Evolutionary conservation across 2,113 vertebrate genomes (phyloP), one percentile per base, ranked within the genome.

Genomic region (Nanorana parkeri): DNA sequence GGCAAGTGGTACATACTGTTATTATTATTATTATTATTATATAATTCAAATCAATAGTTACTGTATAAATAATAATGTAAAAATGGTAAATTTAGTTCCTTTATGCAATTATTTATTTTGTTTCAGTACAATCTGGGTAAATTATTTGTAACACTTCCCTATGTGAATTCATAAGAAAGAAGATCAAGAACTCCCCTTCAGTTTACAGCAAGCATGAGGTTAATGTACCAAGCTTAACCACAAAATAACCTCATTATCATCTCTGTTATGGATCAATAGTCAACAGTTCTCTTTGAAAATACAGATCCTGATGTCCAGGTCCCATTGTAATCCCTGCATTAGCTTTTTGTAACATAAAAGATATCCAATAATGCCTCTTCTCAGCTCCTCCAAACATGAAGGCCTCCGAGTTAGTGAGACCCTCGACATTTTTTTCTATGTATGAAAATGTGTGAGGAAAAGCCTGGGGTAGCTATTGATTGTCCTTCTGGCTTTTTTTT

Each of bases 231-330:
- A 85, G 87, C 73, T 5, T 21, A 85, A 86, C 73, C 52, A 77
- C 83, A 88, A 90, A 88, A 89, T 87, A 77, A 85, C 87, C 90
- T 92, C 90, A 93, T 94, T 92, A 94, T 92, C 93, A 91, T 92
- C 89, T 91, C 90, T 92, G 91, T 93, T 90, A 87, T 83, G 54
- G 71, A 92, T 94, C 90, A 71, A 92, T 94, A 88, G 87, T 86
- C 84, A 65, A 84, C 84, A 63, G 58, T 88, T 88, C 86, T 89
- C 71, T 87, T 91, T 87, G 88, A 88, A 89, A 88, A 86, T 84
- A 83, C 16, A 68, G 32, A 77, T 78, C 83, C 66, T 83, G n/a
- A 47, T 86, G 67, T 84, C n/a, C 0, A 17, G 54, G 78, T 67
- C 66, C 88, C 80, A 89, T 90, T 87, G 83, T 86, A 54, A 51